Percentiles rank a stretch among this genome's conserved stretches.
Conservation (phyloP, 1,140 invertebrate genomes). For the Zaprionus capensis region DNA sequence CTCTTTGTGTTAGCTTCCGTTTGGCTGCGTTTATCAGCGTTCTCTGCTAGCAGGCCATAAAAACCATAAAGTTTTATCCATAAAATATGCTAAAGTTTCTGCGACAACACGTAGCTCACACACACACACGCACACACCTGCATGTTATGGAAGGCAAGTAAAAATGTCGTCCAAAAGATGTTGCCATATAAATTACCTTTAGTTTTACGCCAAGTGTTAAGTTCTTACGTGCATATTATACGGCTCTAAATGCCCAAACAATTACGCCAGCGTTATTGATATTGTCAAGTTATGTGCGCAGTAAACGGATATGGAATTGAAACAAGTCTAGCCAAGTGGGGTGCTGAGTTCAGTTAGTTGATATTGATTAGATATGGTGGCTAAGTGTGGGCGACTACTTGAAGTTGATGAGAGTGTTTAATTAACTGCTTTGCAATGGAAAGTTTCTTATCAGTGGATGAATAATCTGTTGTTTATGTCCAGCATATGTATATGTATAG, state of each 20-base stretch:
- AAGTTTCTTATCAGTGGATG: not conserved
- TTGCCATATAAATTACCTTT: constrained; percentile 40
- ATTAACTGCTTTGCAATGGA: not conserved
- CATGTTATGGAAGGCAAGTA: not conserved
- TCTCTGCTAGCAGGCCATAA: constrained; percentile 39
- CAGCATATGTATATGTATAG: too few relatives aligned
- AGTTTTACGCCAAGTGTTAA: constrained; percentile 31
- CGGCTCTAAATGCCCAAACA: not conserved
- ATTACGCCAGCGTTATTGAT: constrained; percentile 3
- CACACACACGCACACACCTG: constrained; percentile 9
- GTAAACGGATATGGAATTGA: not conserved
- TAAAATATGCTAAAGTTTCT: constrained; percentile 47
- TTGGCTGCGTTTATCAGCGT: constrained; percentile 46
- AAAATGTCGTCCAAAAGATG: constrained; percentile 21
- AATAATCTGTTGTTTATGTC: not conserved
- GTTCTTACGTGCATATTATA: not conserved
- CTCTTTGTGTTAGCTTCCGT: constrained; percentile 4
- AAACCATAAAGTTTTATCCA: constrained; percentile 49
- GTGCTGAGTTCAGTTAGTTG: not conserved
- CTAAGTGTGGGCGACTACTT: not conserved
- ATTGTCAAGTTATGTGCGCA: not conserved
- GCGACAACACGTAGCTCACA: constrained; percentile 22
- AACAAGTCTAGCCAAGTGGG: not conserved
- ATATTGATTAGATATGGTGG: not conserved
- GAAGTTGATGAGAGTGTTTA: not conserved